These are phyloP conservation scores for Heliconius hermathena DNA, from an alignment of 1,140 invertebrate species.

Conservation along the genomic window DNA sequence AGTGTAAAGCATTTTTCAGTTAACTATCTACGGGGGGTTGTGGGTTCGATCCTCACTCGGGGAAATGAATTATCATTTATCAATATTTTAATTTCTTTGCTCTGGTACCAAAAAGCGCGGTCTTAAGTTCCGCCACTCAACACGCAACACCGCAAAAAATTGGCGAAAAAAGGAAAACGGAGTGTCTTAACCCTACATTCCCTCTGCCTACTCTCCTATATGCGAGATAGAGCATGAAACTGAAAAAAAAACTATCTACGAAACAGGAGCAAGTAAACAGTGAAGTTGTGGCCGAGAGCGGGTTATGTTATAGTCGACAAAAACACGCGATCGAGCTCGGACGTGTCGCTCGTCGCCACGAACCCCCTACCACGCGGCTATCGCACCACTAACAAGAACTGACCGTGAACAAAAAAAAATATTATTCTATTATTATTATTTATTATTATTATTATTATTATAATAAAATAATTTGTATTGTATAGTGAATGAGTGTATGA, in stretches of 20 bases:
- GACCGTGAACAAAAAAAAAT: slow-evolving; percentile 34
- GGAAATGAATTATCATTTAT: too few relatives aligned
- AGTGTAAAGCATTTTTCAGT: too few relatives aligned
- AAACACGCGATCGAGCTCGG: slow-evolving; percentile 52
- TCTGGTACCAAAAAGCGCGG: too few relatives aligned
- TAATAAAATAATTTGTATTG: background rate
- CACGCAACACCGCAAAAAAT: too few relatives aligned
- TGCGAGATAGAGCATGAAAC: too few relatives aligned
- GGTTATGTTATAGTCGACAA: slow-evolving; percentile 57
- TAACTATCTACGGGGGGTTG: too few relatives aligned
- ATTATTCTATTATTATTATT: background rate
- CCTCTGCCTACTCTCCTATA: too few relatives aligned
- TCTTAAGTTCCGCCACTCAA: too few relatives aligned
- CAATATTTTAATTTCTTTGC: too few relatives aligned
- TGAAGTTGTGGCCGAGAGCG: slow-evolving; percentile 33
- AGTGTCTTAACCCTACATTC: too few relatives aligned
- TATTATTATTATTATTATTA: background rate
- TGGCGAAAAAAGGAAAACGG: too few relatives aligned
- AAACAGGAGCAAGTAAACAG: slow-evolving; percentile 10
- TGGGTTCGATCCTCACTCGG: too few relatives aligned
- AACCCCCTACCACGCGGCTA: slow-evolving; percentile 50
- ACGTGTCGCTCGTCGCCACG: slow-evolving; percentile 50
- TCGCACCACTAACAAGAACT: slow-evolving; percentile 40
- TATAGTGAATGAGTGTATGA: slow-evolving; percentile 57
- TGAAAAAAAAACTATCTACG: background rate